A percentile compares a stretch with the other conserved stretches of the same genome.
Conservation (phyloP, 1,140 invertebrate species). For the Phocides pigmalion region DNA sequence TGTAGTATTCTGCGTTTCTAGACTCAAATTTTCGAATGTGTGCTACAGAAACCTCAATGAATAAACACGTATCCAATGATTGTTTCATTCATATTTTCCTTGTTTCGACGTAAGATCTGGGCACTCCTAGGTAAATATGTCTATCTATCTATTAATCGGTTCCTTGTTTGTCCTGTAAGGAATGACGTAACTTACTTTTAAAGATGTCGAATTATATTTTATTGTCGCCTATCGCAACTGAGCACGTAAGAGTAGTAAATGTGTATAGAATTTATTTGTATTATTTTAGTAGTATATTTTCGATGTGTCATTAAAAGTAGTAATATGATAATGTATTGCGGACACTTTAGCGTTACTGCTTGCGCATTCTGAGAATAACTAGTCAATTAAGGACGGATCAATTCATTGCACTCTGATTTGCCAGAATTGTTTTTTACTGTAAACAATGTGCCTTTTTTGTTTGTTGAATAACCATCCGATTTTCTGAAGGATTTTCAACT, state of each 20-base stretch:
- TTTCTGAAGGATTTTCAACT: background rate
- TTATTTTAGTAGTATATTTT: conserved; percentile 6
- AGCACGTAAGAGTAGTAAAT: background rate
- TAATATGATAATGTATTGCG: conserved; percentile 16
- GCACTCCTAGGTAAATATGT: too few species aligned
- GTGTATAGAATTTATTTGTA: background rate
- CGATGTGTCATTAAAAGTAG: conserved; percentile 27
- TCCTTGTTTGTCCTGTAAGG: too few species aligned
- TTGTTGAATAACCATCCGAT: background rate
- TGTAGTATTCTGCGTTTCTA: too few species aligned
- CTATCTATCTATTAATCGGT: too few species aligned
- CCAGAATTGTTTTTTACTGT: conserved; percentile 13
- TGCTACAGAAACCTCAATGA: too few species aligned
- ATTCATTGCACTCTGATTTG: conserved; percentile 29
- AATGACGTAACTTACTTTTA: too few species aligned
- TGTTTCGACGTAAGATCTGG: conserved; percentile 10
- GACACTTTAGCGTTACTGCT: conserved; percentile 6
- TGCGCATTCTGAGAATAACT: conserved; percentile 25
- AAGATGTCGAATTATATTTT: background rate
- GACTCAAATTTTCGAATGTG: too few species aligned
- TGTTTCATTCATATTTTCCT: conserved; percentile 25
- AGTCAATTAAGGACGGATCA: conserved; percentile 20
- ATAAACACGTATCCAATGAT: background rate
- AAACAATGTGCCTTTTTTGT: conserved; percentile 2
- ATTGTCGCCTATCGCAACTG: background rate